Conservation (phyloP, 2,113 vertebrate genomes). For the Odocoileus virginianus region DNA sequence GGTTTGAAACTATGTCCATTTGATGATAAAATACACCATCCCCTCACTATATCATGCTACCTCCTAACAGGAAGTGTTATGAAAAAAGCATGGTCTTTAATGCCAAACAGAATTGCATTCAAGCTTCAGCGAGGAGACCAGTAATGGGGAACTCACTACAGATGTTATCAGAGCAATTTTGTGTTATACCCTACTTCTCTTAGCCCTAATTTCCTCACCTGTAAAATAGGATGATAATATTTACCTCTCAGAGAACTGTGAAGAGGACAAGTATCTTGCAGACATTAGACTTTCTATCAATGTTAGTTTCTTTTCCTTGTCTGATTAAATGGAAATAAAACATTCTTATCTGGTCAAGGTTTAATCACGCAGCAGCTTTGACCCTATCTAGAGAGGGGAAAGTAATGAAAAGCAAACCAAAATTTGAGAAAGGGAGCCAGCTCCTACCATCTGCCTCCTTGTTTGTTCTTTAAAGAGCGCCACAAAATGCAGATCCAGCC, state of each 20-base stretch:
- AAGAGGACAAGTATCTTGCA: background rate
- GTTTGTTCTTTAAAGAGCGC: constrained; percentile 22
- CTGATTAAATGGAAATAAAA: constrained; percentile 32
- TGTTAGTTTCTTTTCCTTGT: background rate
- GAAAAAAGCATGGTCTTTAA: background rate
- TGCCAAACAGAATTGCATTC: background rate
- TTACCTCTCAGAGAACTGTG: background rate
- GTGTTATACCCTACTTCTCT: background rate
- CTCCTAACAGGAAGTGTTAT: background rate
- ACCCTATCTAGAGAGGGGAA: constrained; percentile 8
- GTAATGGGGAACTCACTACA: background rate
- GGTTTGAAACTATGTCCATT: background rate
- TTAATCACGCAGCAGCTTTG: constrained; percentile 17
- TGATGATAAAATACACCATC: background rate
- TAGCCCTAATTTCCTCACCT: background rate
- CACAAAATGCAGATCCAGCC: background rate
- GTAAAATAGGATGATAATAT: background rate
- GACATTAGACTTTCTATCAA: constrained; percentile 8
- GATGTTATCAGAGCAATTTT: background rate
- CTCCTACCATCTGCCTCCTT: constrained; percentile 20
- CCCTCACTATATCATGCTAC: background rate
- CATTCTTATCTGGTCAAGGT: constrained; percentile 6
- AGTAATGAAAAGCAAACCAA: constrained; percentile 39
- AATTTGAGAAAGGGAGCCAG: constrained; percentile 32
- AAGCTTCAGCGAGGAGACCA: background rate